Conservation (phyloP, 1,140 invertebrate species). For the Brachionus asplanchnoidis region DNA sequence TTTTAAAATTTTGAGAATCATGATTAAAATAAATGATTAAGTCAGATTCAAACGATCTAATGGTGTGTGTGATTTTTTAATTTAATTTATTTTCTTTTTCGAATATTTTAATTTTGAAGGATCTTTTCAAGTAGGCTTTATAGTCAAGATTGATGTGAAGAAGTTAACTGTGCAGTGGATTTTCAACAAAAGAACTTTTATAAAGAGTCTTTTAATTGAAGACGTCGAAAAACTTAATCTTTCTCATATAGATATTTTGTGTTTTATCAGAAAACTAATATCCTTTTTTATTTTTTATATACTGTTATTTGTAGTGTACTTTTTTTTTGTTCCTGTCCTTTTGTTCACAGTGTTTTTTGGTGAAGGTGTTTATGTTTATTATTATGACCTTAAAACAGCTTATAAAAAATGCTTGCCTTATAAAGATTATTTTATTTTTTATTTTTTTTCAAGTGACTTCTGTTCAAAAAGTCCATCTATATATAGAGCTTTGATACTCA, state of each 20-base stretch:
- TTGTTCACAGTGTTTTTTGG: neutral
- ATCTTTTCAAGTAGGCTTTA: neutral
- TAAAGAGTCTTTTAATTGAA: neutral
- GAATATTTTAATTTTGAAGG: neutral
- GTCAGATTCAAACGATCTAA: too few species aligned
- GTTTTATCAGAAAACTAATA: neutral
- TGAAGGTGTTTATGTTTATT: slow-evolving; percentile 8
- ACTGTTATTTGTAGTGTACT: neutral
- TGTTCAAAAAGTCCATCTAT: slow-evolving; percentile 5
- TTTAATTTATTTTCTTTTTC: neutral
- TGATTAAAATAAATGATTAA: neutral
- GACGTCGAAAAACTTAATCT: too few species aligned
- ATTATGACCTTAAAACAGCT: too few species aligned
- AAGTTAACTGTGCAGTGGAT: neutral
- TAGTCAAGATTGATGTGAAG: neutral
- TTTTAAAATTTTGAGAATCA: neutral
- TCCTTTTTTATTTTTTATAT: neutral
- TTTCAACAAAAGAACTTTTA: neutral
- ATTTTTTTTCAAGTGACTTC: neutral
- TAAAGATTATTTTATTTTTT: neutral
- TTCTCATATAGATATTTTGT: neutral
- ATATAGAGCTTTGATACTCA: neutral
- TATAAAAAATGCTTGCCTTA: too few species aligned
- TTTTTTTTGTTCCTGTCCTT: neutral
- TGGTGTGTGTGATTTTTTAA: too few species aligned